phyloP scores from a whole-genome alignment of 2,888 invertebrate genomes.

The Chaetogeoica ovagalla region DNA sequence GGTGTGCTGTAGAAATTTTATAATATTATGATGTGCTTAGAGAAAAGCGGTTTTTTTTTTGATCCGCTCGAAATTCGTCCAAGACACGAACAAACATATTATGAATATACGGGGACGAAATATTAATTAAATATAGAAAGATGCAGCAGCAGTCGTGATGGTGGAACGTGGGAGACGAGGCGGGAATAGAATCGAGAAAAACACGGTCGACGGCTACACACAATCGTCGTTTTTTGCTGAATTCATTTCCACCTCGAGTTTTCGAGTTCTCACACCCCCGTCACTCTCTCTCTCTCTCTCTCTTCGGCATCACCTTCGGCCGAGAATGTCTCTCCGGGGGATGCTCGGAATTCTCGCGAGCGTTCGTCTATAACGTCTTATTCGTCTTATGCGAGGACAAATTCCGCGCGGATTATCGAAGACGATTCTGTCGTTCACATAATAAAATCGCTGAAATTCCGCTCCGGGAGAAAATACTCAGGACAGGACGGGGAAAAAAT shows the following conservation, averaged over 20 bases:
- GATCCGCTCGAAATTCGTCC: too few species aligned
- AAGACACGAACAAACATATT: too few species aligned
- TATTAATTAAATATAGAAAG: conserved; percentile 1
- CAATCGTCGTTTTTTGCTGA: neutral
- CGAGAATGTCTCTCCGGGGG: neutral
- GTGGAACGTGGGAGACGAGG: neutral
- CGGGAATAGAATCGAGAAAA: conserved; percentile 14
- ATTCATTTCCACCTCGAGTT: conserved; percentile 17
- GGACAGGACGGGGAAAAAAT: neutral
- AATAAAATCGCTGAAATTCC: conserved; percentile 50
- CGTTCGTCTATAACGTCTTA: conserved; percentile 34
- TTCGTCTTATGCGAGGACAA: conserved; percentile 15
- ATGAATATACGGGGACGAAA: neutral
- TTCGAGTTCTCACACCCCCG: too few species aligned
- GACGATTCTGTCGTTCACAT: conserved; percentile 24
- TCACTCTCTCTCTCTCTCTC: neutral
- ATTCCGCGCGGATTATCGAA: conserved; percentile 16
- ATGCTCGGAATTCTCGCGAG: conserved; percentile 24
- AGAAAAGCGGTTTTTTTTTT: too few species aligned
- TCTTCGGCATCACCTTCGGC: neutral
- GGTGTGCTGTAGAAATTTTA: too few species aligned
- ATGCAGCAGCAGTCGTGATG: too few species aligned
- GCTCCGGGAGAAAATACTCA: neutral
- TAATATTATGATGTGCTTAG: too few species aligned
- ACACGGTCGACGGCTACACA: neutral